These are phyloP conservation scores for Syrrhaptes paradoxus DNA, from an alignment of 2,113 vertebrate genomes.

Conservation along the genomic window DNA sequence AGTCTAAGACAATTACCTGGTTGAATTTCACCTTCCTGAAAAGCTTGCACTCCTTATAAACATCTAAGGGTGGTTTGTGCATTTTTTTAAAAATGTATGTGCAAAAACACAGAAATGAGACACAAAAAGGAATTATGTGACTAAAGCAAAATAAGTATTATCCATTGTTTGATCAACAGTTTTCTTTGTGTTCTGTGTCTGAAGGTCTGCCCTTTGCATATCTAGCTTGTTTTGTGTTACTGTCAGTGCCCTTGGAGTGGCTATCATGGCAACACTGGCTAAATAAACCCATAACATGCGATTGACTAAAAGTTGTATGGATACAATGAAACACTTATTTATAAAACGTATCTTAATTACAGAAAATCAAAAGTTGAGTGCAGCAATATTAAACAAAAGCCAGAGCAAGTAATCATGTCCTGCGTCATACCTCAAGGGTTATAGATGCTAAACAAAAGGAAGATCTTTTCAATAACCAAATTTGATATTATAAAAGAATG, in stretches of 20 bases:
- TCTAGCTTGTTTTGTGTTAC: neutral
- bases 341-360: neutral
- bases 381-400: neutral
- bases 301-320: neutral
- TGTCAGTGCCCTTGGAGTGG: neutral
- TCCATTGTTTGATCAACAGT: neutral
- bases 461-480: neutral
- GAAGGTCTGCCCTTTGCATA: neutral
- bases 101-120: neutral
- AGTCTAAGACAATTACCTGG: neutral
- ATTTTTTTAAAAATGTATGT: accelerated
- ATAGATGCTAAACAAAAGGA: neutral
- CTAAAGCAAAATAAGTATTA: neutral
- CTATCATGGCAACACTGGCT: neutral
- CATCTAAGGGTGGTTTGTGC: neutral
- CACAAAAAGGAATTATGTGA: neutral
- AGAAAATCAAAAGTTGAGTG: neutral
- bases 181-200: neutral
- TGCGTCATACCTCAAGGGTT: neutral
- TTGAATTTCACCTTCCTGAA: neutral
- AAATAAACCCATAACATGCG: neutral
- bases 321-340: neutral
- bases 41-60: neutral
- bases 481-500: neutral
- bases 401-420: neutral